Base-by-base conservation (phyloP, 30 jellyfish, hydroid and myxozoan species). In the Aurelia aurita region DNA sequence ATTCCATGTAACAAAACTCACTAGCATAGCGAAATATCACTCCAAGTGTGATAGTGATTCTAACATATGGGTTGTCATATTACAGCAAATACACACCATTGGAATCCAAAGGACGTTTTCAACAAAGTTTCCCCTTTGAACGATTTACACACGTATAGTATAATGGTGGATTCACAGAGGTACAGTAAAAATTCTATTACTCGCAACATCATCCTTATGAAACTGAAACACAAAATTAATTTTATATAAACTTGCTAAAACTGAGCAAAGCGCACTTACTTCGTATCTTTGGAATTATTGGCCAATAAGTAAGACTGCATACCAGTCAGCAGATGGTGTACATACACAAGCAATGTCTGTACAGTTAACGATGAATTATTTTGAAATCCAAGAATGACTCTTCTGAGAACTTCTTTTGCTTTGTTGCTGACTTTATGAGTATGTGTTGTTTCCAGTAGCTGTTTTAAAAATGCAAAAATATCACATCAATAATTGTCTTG, bases 351-450 rank as follows among this genome's bases (percentile, higher is more conserved):
- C 46, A 87, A 64, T 27, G 75, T 94, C 13, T 58, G 75, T 26
- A 54, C 58, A 12, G 82, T 14, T 45, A 93, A 15, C 35, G 93
- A 82, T 16, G 79, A 23, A 58, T 93, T 93, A 29, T 76, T 78
- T 49, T 87, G 98, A 57, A 93, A 67, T 5, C 98, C 98, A 35
- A 93, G 65, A 49, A 89, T 87, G 0, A 93, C 72, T 45, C 96
- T 57, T 57, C 98, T 77, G 59, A 93, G 73, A 6, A 92, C 93
- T 53, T 87, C 96, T 87, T 93, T 94, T 28, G 93, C 94, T 70
- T 85, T 93, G 55, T 82, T 89, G 44, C 91, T 63, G 53, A 46
- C 85, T 57, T 84, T 83, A 69, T 93, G 96, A 32, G 71, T 82
- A 26, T 77, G 95, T n/a, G 84, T 67, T n/a, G 92, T 69, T 31